A percentile compares a stretch with the other conserved stretches of the same genome.
These are phyloP conservation scores for Chloroceryle inda DNA, from an alignment of 2,797 vertebrate genomes.

Conservation along the genomic window DNA sequence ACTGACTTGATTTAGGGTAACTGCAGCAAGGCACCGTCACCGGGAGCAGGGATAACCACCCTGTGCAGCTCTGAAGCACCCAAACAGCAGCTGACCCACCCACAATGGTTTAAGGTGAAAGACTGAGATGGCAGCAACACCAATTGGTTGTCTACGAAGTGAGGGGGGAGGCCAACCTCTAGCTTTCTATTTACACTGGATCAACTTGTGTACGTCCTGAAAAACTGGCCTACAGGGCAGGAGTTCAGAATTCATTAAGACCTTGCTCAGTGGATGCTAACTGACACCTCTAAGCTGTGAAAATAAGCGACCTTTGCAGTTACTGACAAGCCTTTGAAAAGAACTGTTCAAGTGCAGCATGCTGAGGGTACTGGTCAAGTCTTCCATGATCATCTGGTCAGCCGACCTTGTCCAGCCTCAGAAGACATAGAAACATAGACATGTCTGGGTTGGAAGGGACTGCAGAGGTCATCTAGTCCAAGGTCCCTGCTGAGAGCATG, in stretches of 20 bases:
- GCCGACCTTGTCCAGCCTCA: not conserved
- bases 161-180: not conserved
- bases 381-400: not conserved
- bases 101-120: not conserved
- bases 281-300: not conserved
- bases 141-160: not conserved
- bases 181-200: not conserved
- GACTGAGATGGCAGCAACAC: slow-evolving; percentile 32
- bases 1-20: not conserved
- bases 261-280: not conserved
- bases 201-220: slow-evolving; percentile 23
- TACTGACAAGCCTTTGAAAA: not conserved
- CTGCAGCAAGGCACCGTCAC: not conserved
- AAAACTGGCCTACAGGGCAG: slow-evolving; percentile 22
- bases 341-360: not conserved
- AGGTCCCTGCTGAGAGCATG: too few species aligned
- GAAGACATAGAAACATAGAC: not conserved
- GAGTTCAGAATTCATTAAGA: not conserved
- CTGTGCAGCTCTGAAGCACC: not conserved
- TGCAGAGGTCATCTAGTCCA: too few species aligned
- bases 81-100: not conserved
- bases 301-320: not conserved
- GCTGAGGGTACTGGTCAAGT: not conserved
- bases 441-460: too few species aligned
- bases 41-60: not conserved